Conservation (phyloP, 2,797 vertebrate species). For the Pseudochaenichthys georgianus region DNA sequence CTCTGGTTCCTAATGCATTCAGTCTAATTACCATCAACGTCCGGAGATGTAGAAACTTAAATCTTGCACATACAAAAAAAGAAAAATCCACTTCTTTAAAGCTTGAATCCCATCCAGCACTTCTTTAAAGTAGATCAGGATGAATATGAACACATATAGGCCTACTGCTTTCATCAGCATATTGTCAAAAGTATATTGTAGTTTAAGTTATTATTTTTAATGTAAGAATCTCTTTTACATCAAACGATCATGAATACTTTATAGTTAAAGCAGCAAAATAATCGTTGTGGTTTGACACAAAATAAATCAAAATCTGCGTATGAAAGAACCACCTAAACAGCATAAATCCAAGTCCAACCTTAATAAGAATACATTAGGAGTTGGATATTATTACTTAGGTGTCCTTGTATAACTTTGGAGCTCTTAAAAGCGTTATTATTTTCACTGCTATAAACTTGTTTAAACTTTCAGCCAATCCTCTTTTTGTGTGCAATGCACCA, state of each 20-base stretch:
- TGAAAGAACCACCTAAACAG: conserved; percentile 6
- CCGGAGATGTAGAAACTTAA: not conserved
- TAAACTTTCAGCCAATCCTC: conserved; percentile 33
- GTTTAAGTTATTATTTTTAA: not conserved
- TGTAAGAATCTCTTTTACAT: not conserved
- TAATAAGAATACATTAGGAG: not conserved
- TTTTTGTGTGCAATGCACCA: conserved; percentile 35
- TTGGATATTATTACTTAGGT: not conserved
- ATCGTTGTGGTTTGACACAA: not conserved
- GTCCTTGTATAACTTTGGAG: conserved; percentile 4
- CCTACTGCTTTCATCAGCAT: conserved; percentile 16
- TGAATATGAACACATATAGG: conserved; percentile 15
- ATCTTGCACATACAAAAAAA: not conserved
- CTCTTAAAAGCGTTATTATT: not conserved
- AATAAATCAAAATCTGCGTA: not conserved
- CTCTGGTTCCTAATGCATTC: conserved; percentile 24
- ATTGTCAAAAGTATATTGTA: not conserved
- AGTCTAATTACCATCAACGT: conserved; percentile 7
- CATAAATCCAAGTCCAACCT: conserved; percentile 1
- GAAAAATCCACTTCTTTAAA: conserved; percentile 6
- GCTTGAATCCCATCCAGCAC: conserved; percentile 18
- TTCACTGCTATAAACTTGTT: conserved; percentile 9
- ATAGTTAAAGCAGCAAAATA: conserved; percentile 1
- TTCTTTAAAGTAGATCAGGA: conserved; percentile 16
- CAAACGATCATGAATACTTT: not conserved